Conservation (phyloP, 2,888 invertebrate species). For the Lithodes maja region DNA sequence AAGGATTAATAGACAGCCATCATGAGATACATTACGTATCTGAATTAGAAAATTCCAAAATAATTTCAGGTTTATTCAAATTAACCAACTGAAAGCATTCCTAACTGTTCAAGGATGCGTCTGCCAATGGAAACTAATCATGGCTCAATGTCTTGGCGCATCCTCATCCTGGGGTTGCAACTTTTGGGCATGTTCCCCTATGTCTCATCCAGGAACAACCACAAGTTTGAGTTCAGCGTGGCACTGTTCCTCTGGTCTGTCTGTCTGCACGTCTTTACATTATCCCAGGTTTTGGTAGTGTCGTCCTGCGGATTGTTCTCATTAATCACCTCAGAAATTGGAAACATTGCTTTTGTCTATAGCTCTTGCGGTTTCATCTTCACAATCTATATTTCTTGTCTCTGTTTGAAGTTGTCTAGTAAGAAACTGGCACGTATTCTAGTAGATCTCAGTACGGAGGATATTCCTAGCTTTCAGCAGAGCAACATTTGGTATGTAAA, state of each 20-base stretch:
- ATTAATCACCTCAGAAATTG: background rate
- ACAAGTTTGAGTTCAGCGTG: background rate
- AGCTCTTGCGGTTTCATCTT: background rate
- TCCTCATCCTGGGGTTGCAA: conserved; percentile 7
- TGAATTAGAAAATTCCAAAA: too few relatives aligned
- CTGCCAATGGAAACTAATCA: background rate
- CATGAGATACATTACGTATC: too few relatives aligned
- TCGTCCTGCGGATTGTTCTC: background rate
- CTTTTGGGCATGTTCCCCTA: conserved; percentile 15
- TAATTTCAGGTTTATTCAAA: too few relatives aligned
- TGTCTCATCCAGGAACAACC: background rate
- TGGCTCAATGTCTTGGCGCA: background rate
- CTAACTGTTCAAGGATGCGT: background rate
- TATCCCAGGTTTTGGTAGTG: background rate
- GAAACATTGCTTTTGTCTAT: background rate
- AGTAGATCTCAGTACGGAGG: too few relatives aligned
- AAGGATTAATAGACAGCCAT: too few relatives aligned
- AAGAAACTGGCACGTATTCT: too few relatives aligned
- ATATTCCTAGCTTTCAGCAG: too few relatives aligned
- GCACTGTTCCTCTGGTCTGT: conserved; percentile 2
- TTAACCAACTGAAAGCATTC: too few relatives aligned
- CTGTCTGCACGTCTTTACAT: background rate
- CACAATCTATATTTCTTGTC: background rate
- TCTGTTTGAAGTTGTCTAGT: too few relatives aligned
- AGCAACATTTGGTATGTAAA: too few relatives aligned